These are phyloP conservation scores for Nasua narica DNA, from an alignment of 2,797 vertebrate species.

Conservation along the genomic window DNA sequence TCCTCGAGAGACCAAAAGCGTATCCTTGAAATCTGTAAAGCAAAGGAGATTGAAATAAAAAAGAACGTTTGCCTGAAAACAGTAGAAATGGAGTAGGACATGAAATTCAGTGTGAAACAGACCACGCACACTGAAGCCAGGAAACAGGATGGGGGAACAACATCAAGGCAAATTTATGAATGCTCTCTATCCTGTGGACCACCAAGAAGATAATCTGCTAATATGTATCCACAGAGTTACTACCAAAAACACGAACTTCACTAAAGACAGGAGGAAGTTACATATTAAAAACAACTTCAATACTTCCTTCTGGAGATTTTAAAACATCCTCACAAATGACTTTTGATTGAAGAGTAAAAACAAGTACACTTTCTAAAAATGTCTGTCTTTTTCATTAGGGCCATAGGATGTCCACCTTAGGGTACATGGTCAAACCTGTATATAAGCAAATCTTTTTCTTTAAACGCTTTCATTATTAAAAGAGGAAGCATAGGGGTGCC, in stretches of 20 bases:
- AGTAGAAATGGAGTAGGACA: not conserved
- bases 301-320: not conserved
- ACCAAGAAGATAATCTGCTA: not conserved
- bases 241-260: not conserved
- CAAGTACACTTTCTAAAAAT: not conserved
- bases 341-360: not conserved
- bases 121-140: not conserved
- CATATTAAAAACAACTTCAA: not conserved
- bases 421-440: not conserved
- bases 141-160: no score
- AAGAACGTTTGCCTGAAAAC: not conserved
- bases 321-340: not conserved
- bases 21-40: not conserved
- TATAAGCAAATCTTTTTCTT: not conserved
- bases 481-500: not conserved
- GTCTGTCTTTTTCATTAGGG: not conserved
- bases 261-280: not conserved
- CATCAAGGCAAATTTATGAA: not conserved
- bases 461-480: not conserved
- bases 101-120: not conserved
- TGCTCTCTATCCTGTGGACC: no score
- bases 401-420: not conserved
- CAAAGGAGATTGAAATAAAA: not conserved
- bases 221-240: no score
- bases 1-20: not conserved